phyloP scores from a whole-genome alignment of 2,797 vertebrate genomes.

The Coluber constrictor region DNA sequence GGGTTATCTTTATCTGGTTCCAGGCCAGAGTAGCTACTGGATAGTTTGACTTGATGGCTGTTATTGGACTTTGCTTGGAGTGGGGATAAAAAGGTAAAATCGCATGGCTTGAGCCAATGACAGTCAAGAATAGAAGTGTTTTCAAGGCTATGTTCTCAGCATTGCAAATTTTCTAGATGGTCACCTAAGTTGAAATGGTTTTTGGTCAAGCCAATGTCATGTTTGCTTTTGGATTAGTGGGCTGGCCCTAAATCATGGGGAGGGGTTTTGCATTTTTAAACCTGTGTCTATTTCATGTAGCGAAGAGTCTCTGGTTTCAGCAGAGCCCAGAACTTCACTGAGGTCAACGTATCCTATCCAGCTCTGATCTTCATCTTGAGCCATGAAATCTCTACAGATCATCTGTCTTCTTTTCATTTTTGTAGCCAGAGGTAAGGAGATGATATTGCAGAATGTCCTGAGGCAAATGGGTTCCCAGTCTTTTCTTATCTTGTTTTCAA shows the following conservation, averaged over 20 bases:
- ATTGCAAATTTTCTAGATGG: neutral
- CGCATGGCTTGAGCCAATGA: neutral
- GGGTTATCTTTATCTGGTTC: too few relatives aligned
- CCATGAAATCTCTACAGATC: neutral
- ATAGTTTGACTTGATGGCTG: neutral
- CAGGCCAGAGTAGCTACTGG: neutral
- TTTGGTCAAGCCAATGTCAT: neutral
- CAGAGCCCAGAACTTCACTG: neutral
- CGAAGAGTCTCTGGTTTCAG: neutral
- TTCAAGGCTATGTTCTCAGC: neutral
- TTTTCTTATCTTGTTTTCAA: neutral
- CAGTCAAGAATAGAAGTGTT: neutral
- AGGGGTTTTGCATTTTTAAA: neutral
- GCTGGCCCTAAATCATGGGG: neutral
- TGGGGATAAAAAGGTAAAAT: neutral
- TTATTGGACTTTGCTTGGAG: neutral
- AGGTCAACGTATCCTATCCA: neutral
- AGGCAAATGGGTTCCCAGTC: neutral
- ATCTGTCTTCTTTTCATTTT: neutral
- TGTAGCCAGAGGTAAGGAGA: neutral
- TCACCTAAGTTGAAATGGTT: neutral
- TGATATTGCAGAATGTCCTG: neutral
- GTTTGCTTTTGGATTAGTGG: neutral
- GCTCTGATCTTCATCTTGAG: neutral
- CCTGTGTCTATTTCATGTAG: neutral